These are phyloP conservation scores for Callorhinus ursinus DNA, from an alignment of 2,113 vertebrate species.

Conservation along the genomic window DNA sequence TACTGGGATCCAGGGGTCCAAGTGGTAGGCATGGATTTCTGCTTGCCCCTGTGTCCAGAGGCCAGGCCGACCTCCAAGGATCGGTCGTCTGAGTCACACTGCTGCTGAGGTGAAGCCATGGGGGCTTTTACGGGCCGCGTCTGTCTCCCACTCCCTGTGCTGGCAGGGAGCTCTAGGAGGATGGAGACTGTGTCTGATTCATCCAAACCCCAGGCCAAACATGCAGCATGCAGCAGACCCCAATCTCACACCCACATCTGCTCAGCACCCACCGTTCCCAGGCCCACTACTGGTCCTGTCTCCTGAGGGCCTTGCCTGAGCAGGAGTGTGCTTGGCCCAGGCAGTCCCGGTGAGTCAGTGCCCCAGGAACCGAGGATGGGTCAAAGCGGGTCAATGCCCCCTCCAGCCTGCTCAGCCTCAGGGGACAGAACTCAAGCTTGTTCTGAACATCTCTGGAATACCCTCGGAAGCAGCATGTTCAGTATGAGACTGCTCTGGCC, in stretches of 20 bases:
- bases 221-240: neutral
- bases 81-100: rapidly evolving
- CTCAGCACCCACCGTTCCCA: neutral
- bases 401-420: neutral
- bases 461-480: neutral
- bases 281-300: neutral
- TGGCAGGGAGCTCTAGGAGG: neutral
- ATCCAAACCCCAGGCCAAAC: neutral
- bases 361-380: no score
- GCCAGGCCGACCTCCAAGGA: neutral
- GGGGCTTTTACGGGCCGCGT: rapidly evolving
- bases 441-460: neutral
- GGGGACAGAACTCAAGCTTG: neutral
- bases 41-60: neutral
- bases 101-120: neutral
- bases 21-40: neutral
- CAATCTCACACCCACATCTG: neutral
- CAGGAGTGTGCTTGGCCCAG: no score
- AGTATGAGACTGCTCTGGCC: no score
- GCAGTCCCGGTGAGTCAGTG: no score
- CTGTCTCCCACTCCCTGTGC: neutral
- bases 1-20: neutral
- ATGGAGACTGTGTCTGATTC: neutral
- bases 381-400: rapidly evolving
- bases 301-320: neutral